These are phyloP conservation scores for Cottoperca gobio DNA, from an alignment of 2,797 vertebrate species.

Conservation along the genomic window DNA sequence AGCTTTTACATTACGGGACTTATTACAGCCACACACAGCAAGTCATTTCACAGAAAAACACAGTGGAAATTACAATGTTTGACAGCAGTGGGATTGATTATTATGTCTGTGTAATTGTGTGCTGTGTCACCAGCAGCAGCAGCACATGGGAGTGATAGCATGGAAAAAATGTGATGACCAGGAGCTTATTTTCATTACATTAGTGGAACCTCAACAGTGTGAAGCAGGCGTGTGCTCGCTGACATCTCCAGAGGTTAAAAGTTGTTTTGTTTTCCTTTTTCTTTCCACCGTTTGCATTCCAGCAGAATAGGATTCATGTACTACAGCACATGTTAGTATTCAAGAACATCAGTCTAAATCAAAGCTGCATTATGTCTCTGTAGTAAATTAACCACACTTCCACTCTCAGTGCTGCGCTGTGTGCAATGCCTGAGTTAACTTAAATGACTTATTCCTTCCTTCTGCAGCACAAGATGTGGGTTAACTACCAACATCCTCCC, in stretches of 20 bases:
- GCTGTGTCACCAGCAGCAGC: constrained; percentile 56
- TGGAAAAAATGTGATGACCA: constrained; percentile 72
- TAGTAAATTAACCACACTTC: constrained; percentile 66
- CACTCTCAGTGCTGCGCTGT: constrained; percentile 19
- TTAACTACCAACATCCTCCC: constrained; percentile 67
- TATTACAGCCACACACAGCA: constrained; percentile 59
- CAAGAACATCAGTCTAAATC: constrained; percentile 35
- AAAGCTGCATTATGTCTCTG: constrained; percentile 32
- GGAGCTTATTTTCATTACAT: constrained; percentile 69
- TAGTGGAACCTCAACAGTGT: constrained; percentile 54
- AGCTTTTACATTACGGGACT: constrained; percentile 65
- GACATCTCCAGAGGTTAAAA: constrained; percentile 59
- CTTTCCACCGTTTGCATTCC: constrained; percentile 44
- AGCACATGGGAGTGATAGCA: constrained; percentile 64
- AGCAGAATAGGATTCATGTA: constrained; percentile 21
- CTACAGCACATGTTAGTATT: constrained; percentile 38
- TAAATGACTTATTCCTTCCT: constrained; percentile 69
- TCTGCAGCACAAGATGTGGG: constrained; percentile 57
- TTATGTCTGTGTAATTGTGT: constrained; percentile 69
- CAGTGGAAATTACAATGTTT: constrained; percentile 61
- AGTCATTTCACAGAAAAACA: constrained; percentile 48
- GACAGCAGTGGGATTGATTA: constrained; percentile 69
- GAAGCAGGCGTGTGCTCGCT: constrained; percentile 56
- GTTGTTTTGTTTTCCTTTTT: constrained; percentile 56
- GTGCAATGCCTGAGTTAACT: constrained; percentile 61